Conservation (phyloP, 2,888 invertebrate genomes). For the Arge pagana region DNA sequence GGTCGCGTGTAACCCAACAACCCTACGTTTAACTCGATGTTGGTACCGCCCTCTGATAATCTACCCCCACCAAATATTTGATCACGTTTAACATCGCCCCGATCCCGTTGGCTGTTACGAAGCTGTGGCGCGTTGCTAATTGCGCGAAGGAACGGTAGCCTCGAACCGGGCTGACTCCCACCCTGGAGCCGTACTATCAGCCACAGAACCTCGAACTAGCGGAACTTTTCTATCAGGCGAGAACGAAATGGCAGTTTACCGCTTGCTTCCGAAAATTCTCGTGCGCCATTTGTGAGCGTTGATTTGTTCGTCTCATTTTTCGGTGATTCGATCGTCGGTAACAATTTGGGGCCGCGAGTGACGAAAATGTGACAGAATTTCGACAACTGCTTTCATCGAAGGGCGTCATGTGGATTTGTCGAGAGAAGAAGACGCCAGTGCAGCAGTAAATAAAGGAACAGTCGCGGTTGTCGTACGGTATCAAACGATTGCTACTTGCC, state of each 20-base stretch:
- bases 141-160: constrained; percentile 17
- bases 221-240: constrained; percentile 21
- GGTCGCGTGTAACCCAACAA: constrained; percentile 12
- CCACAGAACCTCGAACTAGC: constrained; percentile 26
- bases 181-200: constrained; percentile 24
- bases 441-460: neutral
- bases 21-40: constrained; percentile 20
- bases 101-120: constrained; percentile 20
- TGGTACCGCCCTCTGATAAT: constrained; percentile 43
- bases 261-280: constrained; percentile 1
- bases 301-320: no score
- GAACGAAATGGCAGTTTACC: constrained; percentile 10
- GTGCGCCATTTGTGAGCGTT: neutral
- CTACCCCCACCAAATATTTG: constrained; percentile 19
- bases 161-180: constrained; percentile 14
- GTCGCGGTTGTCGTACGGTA: no score
- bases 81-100: constrained; percentile 8
- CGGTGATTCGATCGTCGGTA: neutral
- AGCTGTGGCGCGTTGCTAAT: constrained; percentile 5
- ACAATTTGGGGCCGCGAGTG: neutral
- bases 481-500: no score
- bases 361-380: neutral
- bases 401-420: neutral
- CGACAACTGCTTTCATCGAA: no score
- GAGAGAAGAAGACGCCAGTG: neutral